Evolutionary conservation across 2,113 vertebrate genomes (phyloP).

Genomic region (Pogonocichla stellata): DNA sequence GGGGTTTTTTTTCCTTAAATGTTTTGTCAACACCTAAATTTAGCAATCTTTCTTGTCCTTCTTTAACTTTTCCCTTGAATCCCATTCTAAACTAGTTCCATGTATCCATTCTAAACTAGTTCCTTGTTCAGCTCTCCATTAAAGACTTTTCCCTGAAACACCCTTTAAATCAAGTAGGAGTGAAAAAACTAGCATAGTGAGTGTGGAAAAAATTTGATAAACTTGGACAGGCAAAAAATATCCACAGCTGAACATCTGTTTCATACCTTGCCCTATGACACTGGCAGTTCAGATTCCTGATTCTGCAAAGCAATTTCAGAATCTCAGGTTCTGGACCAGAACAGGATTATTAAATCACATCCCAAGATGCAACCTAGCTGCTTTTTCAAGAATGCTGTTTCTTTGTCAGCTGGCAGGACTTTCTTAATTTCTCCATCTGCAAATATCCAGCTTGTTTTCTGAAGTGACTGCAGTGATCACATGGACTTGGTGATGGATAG

Average conservation of each 20-base stretch:
- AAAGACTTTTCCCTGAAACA: neutral
- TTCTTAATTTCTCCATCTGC: neutral
- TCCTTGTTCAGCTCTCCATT: neutral
- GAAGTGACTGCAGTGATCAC: neutral
- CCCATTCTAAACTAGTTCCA: neutral
- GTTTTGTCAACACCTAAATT: neutral
- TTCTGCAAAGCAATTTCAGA: neutral
- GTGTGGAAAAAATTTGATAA: neutral
- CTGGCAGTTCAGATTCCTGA: neutral
- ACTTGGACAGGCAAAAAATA: neutral
- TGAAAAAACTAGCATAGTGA: neutral
- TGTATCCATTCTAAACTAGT: neutral
- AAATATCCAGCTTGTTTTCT: neutral
- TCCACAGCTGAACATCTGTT: neutral
- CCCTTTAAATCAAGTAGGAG: neutral
- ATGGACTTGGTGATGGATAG: neutral
- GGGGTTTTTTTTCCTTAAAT: neutral
- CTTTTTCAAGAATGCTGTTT: neutral
- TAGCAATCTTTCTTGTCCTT: neutral
- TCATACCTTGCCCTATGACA: neutral
- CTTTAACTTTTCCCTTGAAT: neutral
- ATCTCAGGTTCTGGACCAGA: neutral
- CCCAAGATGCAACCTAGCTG: neutral
- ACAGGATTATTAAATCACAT: neutral
- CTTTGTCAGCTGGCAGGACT: neutral